These are phyloP conservation scores for Pantelozetes paolii DNA, from an alignment of 2,888 invertebrate genomes.

Conservation along the genomic window DNA sequence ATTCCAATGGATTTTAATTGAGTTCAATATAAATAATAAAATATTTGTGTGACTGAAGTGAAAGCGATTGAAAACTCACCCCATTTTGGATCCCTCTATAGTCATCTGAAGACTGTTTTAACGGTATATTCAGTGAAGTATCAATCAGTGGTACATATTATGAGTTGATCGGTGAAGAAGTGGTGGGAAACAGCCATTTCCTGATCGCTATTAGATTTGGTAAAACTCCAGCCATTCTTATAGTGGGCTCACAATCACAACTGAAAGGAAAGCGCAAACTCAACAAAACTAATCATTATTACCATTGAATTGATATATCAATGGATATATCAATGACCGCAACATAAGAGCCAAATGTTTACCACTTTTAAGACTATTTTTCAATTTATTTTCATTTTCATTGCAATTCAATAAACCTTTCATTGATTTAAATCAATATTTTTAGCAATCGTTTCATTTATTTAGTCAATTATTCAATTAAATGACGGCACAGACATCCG, in stretches of 20 bases:
- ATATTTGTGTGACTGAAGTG: background rate
- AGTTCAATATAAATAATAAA: background rate
- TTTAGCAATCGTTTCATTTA: too few relatives aligned
- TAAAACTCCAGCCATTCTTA: slow-evolving; percentile 18
- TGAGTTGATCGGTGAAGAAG: background rate
- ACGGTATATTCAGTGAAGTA: background rate
- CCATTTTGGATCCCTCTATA: slow-evolving; percentile 47
- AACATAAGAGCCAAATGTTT: too few relatives aligned
- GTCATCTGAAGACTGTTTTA: slow-evolving; percentile 46
- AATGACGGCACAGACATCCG: too few relatives aligned
- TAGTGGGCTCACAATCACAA: background rate
- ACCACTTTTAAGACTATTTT: too few relatives aligned
- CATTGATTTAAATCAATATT: too few relatives aligned
- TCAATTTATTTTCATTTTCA: too few relatives aligned
- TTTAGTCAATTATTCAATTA: too few relatives aligned
- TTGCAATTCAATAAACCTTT: too few relatives aligned
- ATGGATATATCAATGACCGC: too few relatives aligned
- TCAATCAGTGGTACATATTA: background rate
- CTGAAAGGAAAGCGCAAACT: slow-evolving; percentile 24
- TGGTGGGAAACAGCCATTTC: slow-evolving; percentile 31
- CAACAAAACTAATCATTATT: background rate
- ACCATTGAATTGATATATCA: too few relatives aligned
- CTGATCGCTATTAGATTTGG: background rate
- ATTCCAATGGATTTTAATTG: background rate
- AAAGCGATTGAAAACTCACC: slow-evolving; percentile 42